phyloP scores from a whole-genome alignment of 2,113 vertebrate species.

The Columba janthina region DNA sequence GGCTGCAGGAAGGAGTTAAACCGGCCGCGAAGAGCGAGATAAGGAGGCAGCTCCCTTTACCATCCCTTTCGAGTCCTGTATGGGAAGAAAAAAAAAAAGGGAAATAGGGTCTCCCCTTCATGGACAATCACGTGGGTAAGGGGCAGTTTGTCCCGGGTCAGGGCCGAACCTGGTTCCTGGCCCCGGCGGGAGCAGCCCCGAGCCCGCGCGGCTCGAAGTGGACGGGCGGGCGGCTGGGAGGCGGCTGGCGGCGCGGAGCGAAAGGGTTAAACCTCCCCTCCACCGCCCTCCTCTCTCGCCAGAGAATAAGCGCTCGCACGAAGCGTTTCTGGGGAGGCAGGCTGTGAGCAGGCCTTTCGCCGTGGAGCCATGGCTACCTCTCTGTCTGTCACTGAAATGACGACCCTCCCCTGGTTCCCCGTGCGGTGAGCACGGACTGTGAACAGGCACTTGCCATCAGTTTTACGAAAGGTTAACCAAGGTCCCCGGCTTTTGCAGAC shows the following conservation, averaged over 20 bases:
- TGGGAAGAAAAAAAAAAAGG: neutral
- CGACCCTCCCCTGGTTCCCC: slow-evolving; percentile 35
- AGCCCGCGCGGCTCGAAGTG: neutral
- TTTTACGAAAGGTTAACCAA: slow-evolving; percentile 74
- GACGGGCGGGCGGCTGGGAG: no score
- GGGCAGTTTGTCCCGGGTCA: neutral
- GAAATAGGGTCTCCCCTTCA: neutral
- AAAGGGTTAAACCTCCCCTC: slow-evolving; percentile 54
- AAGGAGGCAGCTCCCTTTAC: neutral
- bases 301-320: slow-evolving; percentile 56
- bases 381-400: slow-evolving; percentile 50
- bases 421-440: slow-evolving; percentile 40
- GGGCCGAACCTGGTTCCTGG: neutral
- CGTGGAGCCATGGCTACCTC: slow-evolving; percentile 65
- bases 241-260: neutral
- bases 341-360: slow-evolving; percentile 70
- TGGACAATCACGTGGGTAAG: neutral
- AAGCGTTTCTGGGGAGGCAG: slow-evolving; percentile 58
- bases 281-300: slow-evolving; percentile 49
- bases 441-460: slow-evolving; percentile 67
- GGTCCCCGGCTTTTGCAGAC: slow-evolving; percentile 65
- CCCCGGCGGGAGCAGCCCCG: no score
- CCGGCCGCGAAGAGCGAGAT: neutral
- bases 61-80: neutral
- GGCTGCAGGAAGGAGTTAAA: slow-evolving; percentile 44